A percentile compares a stretch with the other conserved stretches of the same genome.
These are phyloP conservation scores for Nephrotoma guestfalica DNA, from an alignment of 2,888 invertebrate genomes.

Conservation along the genomic window DNA sequence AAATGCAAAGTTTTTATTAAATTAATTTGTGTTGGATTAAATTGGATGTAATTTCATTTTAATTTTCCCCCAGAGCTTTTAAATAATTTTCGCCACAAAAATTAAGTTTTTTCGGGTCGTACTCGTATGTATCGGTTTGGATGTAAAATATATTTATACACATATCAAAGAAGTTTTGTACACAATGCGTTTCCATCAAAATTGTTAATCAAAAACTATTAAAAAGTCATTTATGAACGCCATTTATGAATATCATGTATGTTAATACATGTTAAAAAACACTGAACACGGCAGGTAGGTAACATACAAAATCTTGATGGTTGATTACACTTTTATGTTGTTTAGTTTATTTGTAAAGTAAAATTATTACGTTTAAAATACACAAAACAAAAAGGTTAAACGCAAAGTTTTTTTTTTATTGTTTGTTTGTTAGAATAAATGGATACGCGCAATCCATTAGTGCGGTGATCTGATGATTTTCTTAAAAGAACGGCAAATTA, in stretches of 20 bases:
- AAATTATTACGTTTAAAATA: background rate
- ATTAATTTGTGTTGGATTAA: background rate
- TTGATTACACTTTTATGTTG: background rate
- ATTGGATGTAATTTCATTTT: background rate
- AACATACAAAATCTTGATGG: background rate
- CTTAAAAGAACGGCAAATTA: background rate
- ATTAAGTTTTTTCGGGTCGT: background rate
- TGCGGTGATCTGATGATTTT: background rate
- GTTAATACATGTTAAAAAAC: background rate
- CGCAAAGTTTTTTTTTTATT: background rate
- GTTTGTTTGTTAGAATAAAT: background rate
- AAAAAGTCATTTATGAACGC: slow-evolving; percentile 3
- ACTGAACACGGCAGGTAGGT: background rate
- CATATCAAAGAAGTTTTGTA: background rate
- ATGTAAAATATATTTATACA: no score
- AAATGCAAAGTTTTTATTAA: background rate
- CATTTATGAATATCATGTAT: background rate
- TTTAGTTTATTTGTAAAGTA: background rate
- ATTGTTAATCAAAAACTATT: slow-evolving; percentile 4
- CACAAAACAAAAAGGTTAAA: background rate
- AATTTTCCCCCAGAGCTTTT: slow-evolving; percentile 1
- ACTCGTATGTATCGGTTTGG: no score
- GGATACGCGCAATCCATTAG: background rate
- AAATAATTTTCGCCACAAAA: background rate
- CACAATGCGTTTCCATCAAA: slow-evolving; percentile 1